Base-by-base conservation (phyloP, 2,113 vertebrate genomes). In the Neotoma lepida region DNA sequence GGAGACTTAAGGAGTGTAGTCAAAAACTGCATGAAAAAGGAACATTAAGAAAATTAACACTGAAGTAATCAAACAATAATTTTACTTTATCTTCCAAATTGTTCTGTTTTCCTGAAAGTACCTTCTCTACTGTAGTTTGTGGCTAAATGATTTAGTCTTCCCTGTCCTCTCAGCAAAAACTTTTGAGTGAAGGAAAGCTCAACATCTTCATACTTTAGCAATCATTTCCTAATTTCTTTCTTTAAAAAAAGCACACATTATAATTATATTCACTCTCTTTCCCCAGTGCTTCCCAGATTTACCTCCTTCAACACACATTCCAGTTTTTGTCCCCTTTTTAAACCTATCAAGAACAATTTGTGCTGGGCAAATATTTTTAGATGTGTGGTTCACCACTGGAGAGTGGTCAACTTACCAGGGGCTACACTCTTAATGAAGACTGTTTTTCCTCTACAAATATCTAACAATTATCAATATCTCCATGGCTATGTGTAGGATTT, bases 1-100 rank as follows among this genome's bases (percentile, higher is more conserved):
- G 41, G 30, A 49, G 18, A 85, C 1, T 46, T 91, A n/a, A 86
- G n/a, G 33, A 87, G 17, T 49, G 35, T 89, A 90, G 66, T 74
- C 24, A 85, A 44, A 88, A 91, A 64, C 1, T 74, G 15, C 63
- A 15, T 88, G 12, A 85, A 93, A 94, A 22, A 90, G 30, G 12
- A 24, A 8, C 9, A 70, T 56, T 26, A n/a, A 56, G 15, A 86
- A 91, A 24, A 6, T 82, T 87, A 58, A 15, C 46, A 46, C 56
- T 44, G 89, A 92, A 88, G 30, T 54, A 85, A 80, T 73, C n/a
- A 51, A 51, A 51, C 51, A 51, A 54, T 51, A 78, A 78, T 93
- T 49, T 86, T 68, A 26, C 54, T 17, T 78, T 33, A 28, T 77
- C 3, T 49, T 33, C 74, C 49, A 6, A 49, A 77, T 6, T 4